Base-by-base conservation (phyloP, 1,140 invertebrate species). In the Drosophila malerkotliana region DNA sequence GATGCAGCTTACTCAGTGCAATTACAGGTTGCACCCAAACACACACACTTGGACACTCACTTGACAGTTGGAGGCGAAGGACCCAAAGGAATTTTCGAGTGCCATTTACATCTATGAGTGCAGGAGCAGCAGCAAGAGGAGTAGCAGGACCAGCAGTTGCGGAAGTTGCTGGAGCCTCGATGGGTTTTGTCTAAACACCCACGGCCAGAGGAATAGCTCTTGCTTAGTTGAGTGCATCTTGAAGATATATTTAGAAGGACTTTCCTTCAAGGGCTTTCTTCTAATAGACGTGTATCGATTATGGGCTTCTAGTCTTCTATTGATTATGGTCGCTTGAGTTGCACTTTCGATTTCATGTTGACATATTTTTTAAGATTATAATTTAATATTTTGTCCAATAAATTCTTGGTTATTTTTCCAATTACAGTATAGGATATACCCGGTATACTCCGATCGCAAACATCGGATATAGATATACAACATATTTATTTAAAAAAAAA, bases 81-180 rank as follows among this genome's bases (percentile, higher is more conserved):
- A 72, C 63, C 79, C 75, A 75, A 83, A 79, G 79, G 79, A 83
- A 84, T 82, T 82, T 74, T 82, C 75, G 64, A 84, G 82, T 80
- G 73, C 82, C 78, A 85, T 81, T 85, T 81, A 87, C 77, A 84
- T 81, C 68, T 85, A 81, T 69, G 60, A 84, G 77, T 81, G 73
- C 79, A 77, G 59, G 67, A 69, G 47, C 62, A 44, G 68, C 49
- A 12, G 62, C 62, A 69, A 26, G 24, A 32, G 26, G 7, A 52
- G 14, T 14, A 44, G 39, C 26, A 63, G 37, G 15, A 26, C 45
- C 12, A 61, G n/a, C 56, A 49, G 15, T 44, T 12, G 14, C 34
- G n/a, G 34, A 37, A 37, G 26, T 28, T 28, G 26, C 26, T 28
- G 26, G 5, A 28, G 26, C 26, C 26, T 28, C 34, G 12, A 12